These are phyloP conservation scores for Lissonota sp. DNA, from an alignment of 2,888 invertebrate genomes.

Conservation along the genomic window DNA sequence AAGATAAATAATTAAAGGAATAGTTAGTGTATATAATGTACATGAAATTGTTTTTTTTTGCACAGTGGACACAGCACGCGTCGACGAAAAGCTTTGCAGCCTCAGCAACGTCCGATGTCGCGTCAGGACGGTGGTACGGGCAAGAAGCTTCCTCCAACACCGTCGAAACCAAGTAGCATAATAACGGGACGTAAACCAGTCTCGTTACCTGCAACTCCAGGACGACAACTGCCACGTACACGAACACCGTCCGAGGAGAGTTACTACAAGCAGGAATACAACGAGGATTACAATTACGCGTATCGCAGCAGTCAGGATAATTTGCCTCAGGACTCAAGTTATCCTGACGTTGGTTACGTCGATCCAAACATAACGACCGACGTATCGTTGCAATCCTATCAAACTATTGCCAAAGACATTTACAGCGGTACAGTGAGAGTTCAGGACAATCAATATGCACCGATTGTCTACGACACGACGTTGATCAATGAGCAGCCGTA, in stretches of 20 bases:
- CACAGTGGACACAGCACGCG: conserved; percentile 74
- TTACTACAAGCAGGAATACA: conserved; percentile 85
- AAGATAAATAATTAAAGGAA: neutral
- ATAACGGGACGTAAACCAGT: conserved; percentile 78
- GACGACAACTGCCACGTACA: conserved; percentile 84
- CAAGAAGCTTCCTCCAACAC: conserved; percentile 83
- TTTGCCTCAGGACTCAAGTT: conserved; percentile 82
- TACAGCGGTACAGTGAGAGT: conserved; percentile 67
- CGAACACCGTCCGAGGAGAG: conserved; percentile 79
- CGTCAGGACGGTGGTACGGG: conserved; percentile 78
- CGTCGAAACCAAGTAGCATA: conserved; percentile 79
- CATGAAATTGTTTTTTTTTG: neutral
- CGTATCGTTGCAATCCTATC: conserved; percentile 26
- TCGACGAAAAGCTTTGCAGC: conserved; percentile 76
- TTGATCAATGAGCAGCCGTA: conserved; percentile 71
- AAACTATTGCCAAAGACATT: conserved; percentile 48
- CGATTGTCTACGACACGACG: conserved; percentile 65
- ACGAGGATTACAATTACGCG: conserved; percentile 90
- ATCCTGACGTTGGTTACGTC: conserved; percentile 68
- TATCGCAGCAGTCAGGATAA: conserved; percentile 90
- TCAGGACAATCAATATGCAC: conserved; percentile 74
- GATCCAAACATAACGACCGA: conserved; percentile 61
- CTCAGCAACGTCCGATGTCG: conserved; percentile 78
- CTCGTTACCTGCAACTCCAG: conserved; percentile 86
- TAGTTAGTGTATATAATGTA: too few relatives aligned